These are phyloP conservation scores for Erannis defoliaria DNA, from an alignment of 2,888 invertebrate genomes.

Conservation along the genomic window DNA sequence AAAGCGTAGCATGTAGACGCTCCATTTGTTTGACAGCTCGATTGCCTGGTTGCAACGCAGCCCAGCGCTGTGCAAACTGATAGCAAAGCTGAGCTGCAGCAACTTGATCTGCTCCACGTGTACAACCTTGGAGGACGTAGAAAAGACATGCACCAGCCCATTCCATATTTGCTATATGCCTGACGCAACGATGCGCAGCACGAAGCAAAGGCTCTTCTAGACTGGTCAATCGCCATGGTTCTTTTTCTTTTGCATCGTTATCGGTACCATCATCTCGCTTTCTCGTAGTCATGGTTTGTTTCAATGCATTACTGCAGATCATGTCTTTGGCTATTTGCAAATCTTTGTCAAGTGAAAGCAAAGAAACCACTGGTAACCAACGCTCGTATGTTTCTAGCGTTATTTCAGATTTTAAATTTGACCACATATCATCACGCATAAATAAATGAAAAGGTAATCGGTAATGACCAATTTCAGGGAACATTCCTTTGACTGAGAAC, in stretches of 20 bases:
- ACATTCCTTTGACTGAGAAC: conserved; percentile 81
- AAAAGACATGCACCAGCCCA: conserved; percentile 85
- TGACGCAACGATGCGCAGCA: conserved; percentile 80
- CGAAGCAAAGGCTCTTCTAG: conserved; percentile 78
- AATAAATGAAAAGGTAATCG: conserved; percentile 81
- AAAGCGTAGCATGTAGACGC: conserved; percentile 76
- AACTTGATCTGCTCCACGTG: conserved; percentile 83
- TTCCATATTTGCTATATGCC: conserved; percentile 83
- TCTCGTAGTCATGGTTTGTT: conserved; percentile 83
- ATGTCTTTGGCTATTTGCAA: conserved; percentile 81
- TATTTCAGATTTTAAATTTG: conserved; percentile 82
- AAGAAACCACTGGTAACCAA: conserved; percentile 77
- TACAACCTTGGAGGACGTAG: conserved; percentile 81
- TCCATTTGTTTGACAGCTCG: conserved; percentile 83
- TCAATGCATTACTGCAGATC: conserved; percentile 84
- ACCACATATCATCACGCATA: conserved; percentile 82
- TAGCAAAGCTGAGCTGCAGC: conserved; percentile 82
- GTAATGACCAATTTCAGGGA: conserved; percentile 82
- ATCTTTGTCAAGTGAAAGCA: conserved; percentile 75
- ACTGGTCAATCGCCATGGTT: conserved; percentile 76
- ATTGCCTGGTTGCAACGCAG: conserved; percentile 78
- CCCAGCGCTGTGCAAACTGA: conserved; percentile 83
- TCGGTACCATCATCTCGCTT: conserved; percentile 64
- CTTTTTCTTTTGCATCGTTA: conserved; percentile 63
- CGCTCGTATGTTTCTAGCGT: conserved; percentile 81